Evolutionary conservation across 1,140 invertebrate species (phyloP), one percentile per base, ranked within the genome.

Genomic region (Neodiprion fabricii): DNA sequence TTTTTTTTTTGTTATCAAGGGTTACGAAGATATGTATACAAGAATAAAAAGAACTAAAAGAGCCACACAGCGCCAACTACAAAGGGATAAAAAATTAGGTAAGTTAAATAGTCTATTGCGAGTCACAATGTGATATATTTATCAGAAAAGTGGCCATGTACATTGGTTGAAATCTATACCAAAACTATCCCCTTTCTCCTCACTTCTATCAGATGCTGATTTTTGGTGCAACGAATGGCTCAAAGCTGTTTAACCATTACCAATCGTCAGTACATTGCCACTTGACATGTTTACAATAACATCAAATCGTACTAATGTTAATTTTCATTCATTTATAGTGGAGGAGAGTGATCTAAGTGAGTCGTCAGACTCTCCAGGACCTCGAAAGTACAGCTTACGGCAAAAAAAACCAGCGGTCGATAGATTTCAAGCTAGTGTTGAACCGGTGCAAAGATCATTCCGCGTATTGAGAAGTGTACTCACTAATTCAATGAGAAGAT

Each of bases 11-110:
- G 49, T 48, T 47, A 70, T 80, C 48, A 72, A 89, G 85, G 85
- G 88, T 11, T 90, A 85, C 75, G 86, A 89, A 66, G 91, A 92
- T 78, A 92, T 92, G 90, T 92, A 92, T 74, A 91, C 91, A 17
- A 82, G 90, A 76, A 90, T 92, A 9, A 92, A 92, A 77, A 83
- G 91, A 75, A 88, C 89, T 21, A 85, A 89, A 76, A 86, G 90
- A 76, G 83, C 82, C 48, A 82, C 87, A 1, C 87, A 88, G 74
- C 82, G 86, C 76, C 86, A 89, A 79, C 74, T 86, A 74, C 83
- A 86, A 71, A 83, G 87, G 71, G 81, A 85, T 76, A 84, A 87
- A 74, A 82, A 86, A 79, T 75, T 87, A 78, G 82, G 79, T 87
- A 81, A 71, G 67, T 66, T 9, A 14, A 48, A 65, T 69, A 28